Percentiles rank a stretch among this genome's conserved stretches.
Evolutionary conservation across 1,140 invertebrate species (phyloP).

Genomic region (Hirudo medicinalis): DNA sequence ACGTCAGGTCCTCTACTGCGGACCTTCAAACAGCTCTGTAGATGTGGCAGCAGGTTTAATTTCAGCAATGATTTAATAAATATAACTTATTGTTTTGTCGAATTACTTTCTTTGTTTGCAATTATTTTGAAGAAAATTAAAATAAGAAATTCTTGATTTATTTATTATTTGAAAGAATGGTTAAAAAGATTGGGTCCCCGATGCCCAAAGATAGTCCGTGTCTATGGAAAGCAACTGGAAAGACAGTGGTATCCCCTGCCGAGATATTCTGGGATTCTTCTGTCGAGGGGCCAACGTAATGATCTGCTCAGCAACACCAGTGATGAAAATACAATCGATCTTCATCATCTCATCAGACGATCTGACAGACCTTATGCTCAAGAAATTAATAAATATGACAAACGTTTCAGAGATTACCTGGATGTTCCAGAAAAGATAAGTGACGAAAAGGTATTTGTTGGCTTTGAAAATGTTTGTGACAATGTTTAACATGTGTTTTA

Average conservation of each 20-base stretch:
- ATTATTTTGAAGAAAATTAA: too few species aligned
- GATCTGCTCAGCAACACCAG: slow-evolving; percentile 1
- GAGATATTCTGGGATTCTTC: slow-evolving; percentile 14
- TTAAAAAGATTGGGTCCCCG: slow-evolving; percentile 24
- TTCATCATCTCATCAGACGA: slow-evolving; percentile 30
- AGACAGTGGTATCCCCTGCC: slow-evolving; percentile 29
- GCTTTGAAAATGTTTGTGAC: neutral
- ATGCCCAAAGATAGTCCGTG: slow-evolving; percentile 30
- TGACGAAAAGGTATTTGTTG: slow-evolving; percentile 26
- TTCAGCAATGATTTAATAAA: too few species aligned
- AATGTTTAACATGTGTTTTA: too few species aligned
- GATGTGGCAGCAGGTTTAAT: slow-evolving; percentile 33
- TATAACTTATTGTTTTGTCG: too few species aligned
- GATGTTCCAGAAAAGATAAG: slow-evolving; percentile 28
- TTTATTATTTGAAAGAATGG: slow-evolving; percentile 25
- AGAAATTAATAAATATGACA: slow-evolving; percentile 29
- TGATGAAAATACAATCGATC: slow-evolving; percentile 27
- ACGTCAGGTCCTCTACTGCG: slow-evolving; percentile 34
- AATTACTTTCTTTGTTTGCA: too few species aligned
- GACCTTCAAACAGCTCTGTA: slow-evolving; percentile 32
- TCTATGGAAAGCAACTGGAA: slow-evolving; percentile 32
- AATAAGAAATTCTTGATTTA: neutral
- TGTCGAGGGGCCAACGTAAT: slow-evolving; percentile 3
- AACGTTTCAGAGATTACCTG: slow-evolving; percentile 28
- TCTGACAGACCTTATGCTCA: slow-evolving; percentile 21